Evolutionary conservation across 2,888 invertebrate genomes (phyloP), one percentile per base, ranked within the genome.

Genomic region (Rugalucina vietnamica): DNA sequence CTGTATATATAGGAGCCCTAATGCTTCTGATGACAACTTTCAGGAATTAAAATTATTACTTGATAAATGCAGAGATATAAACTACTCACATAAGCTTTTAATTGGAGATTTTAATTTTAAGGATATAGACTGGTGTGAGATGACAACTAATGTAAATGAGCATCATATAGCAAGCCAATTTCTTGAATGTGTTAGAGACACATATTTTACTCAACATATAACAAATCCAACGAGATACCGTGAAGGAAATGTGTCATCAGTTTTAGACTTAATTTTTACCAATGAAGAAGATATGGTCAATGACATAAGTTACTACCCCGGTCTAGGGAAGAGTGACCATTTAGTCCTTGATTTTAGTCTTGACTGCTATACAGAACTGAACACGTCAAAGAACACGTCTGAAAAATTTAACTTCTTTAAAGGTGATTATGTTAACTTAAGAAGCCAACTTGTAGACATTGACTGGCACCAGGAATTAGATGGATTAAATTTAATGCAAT

Each of bases 81-180:
- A 69, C 36, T 69, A 32, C 18, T 10, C 34, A 12, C 69, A 69
- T 27, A 32, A 34, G 36, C 32, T 69, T 54, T 78, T 69, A 70
- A 70, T 10, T 24, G 70, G 70, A n/a, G 24, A 36, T 4, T 39
- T 70, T 70, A 10, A 36, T n/a, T 70, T 37, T 39, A 34, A 70
- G 36, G 70, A 70, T 36, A 34, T 70, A 70, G 29, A 70, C 70
- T 70, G 34, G 70, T n/a, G 70, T 21, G 24, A 34, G n/a, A 70
- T 37, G 39, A 70, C 70, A 3, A 70, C 70, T 8, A 27, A 4
- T 10, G 34, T 39, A 2, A 70, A 39, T 36, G 70, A 70, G 36
- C 32, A 70, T 36, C 34, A 70, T 21, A 18, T 39, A n/a, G n/a
- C 70, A 34, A 34, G n/a, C 24, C 34, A 60, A n/a, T 36, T 70